Percentiles rank a stretch among this genome's conserved stretches.
phyloP scores from a whole-genome alignment of 1,140 invertebrate species.

The Trachymyrmex septentrionalis region DNA sequence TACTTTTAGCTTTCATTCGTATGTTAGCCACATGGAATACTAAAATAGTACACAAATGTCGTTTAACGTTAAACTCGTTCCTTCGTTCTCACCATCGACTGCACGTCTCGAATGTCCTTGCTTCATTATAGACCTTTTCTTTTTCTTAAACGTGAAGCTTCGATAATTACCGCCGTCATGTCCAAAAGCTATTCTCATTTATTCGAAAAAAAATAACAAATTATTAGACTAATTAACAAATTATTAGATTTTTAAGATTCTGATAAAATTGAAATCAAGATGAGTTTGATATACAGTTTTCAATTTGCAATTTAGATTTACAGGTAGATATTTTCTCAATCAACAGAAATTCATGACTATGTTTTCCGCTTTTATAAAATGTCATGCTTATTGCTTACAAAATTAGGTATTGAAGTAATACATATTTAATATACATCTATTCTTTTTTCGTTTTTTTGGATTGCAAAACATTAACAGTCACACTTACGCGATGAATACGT shows the following conservation, averaged over 20 bases:
- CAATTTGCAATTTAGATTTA: conserved; percentile 5
- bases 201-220: background rate
- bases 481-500: conserved; percentile 74
- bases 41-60: background rate
- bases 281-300: background rate
- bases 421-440: background rate
- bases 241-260: background rate
- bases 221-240: background rate
- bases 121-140: conserved; percentile 29
- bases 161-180: background rate
- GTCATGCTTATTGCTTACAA: background rate
- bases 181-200: conserved; percentile 10
- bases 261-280: background rate
- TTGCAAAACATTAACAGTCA: background rate
- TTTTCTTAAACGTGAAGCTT: conserved; percentile 42
- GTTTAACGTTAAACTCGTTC: background rate
- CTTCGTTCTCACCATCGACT: conserved; percentile 30
- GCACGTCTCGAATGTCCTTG: conserved; percentile 36
- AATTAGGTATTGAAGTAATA: conserved; percentile 16
- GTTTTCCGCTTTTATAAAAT: background rate
- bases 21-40: background rate
- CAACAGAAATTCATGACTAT: background rate
- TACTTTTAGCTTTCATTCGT: conserved; percentile 20
- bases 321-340: background rate
- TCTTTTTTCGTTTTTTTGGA: conserved; percentile 27